Evolutionary conservation across 2,113 vertebrate species (phyloP).

Genomic region (Rhegmatorhina hoffmannsi): DNA sequence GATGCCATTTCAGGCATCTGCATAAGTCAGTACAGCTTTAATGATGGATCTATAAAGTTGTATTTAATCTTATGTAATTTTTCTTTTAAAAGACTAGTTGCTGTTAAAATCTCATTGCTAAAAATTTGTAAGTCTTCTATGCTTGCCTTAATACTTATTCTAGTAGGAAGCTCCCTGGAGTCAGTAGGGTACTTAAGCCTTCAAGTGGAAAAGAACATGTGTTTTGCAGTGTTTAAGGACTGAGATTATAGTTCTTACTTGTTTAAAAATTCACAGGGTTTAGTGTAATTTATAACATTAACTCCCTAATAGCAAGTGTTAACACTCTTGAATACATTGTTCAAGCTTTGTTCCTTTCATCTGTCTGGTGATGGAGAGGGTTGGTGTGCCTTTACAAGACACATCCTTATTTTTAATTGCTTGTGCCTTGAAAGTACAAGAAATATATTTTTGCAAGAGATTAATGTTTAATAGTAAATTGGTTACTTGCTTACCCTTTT

Average conservation of each 20-base stretch:
- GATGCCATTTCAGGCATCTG: neutral
- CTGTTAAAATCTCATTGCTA: neutral
- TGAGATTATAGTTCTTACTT: conserved; percentile 22
- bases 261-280: conserved; percentile 51
- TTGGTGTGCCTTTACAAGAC: neutral
- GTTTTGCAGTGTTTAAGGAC: conserved; percentile 37
- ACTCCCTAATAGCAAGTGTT: neutral
- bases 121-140: neutral
- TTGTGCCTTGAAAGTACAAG: neutral
- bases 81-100: neutral
- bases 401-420: neutral
- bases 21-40: neutral
- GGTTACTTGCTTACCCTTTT: neutral
- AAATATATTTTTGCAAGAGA: neutral
- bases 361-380: neutral
- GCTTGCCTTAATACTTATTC: neutral
- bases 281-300: conserved; percentile 29
- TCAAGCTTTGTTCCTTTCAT: neutral
- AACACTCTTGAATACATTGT: neutral
- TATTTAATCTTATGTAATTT: neutral
- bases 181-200: conserved; percentile 26
- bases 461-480: neutral
- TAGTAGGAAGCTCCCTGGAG: neutral
- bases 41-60: neutral
- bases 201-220: conserved; percentile 50